Percentiles rank a stretch among this genome's conserved stretches.
These are phyloP conservation scores for Brachionus sp. DNA, from an alignment of 1,140 invertebrate species.

Conservation along the genomic window DNA sequence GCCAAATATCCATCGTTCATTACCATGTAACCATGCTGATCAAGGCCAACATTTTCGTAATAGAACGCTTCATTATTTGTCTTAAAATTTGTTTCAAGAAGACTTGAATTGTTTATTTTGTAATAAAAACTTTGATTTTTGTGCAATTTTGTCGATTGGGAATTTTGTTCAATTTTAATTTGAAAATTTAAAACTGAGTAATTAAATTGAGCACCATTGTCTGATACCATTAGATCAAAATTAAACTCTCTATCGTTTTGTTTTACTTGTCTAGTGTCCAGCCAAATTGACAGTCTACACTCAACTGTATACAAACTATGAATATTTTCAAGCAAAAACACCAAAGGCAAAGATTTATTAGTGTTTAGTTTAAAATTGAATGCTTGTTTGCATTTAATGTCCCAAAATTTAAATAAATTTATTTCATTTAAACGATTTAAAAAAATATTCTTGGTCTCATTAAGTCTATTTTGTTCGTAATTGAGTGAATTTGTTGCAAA, in stretches of 20 bases:
- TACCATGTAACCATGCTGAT: neutral
- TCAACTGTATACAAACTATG: neutral
- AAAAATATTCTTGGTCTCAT: neutral
- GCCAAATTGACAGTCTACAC: neutral
- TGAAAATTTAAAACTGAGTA: neutral
- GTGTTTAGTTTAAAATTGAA: neutral
- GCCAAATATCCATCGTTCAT: neutral
- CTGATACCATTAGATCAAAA: neutral
- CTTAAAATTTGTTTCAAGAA: neutral
- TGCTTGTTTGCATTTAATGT: neutral
- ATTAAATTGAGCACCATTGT: neutral
- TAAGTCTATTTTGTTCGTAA: neutral
- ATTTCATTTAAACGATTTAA: neutral
- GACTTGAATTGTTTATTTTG: neutral
- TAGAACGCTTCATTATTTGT: neutral
- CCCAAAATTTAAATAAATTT: slow-evolving; percentile 1
- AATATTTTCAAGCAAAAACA: neutral
- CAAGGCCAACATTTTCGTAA: neutral
- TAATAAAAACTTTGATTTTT: neutral
- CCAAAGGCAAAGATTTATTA: neutral
- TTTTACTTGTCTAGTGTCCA: neutral
- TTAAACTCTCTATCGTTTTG: neutral
- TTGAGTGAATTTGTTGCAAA: neutral
- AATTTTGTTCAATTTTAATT: neutral
- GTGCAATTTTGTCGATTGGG: neutral